A percentile compares a stretch with the other conserved stretches of the same genome.
Evolutionary conservation across 2,113 vertebrate species (phyloP).

Genomic region (Reinhardtius hippoglossoides): DNA sequence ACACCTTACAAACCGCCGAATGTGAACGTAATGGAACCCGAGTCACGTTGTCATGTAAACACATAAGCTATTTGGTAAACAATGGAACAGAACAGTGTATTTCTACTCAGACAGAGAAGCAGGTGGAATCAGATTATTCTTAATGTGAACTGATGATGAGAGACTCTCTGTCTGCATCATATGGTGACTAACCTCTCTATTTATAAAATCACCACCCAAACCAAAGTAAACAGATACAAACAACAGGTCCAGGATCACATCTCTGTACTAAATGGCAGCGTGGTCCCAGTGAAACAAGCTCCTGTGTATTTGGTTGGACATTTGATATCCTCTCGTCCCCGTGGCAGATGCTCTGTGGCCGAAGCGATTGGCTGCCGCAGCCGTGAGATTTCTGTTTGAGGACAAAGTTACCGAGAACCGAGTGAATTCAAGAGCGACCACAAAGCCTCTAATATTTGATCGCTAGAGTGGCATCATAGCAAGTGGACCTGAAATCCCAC

Average conservation of each 20-base stretch:
- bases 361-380: background rate
- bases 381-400: no score
- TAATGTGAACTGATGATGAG: background rate
- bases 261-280: constrained; percentile 13
- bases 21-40: background rate
- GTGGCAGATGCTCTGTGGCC: constrained; percentile 35
- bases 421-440: constrained; percentile 16
- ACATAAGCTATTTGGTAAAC: background rate
- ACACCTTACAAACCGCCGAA: no score
- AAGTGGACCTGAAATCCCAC: constrained; percentile 11
- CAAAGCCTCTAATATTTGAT: constrained; percentile 36
- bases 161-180: constrained; percentile 8
- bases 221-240: constrained; percentile 34
- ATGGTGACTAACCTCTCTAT: constrained; percentile 21
- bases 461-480: constrained; percentile 13
- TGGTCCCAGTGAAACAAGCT: constrained; percentile 30
- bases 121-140: background rate
- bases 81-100: background rate
- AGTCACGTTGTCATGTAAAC: background rate
- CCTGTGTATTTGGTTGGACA: constrained; percentile 44
- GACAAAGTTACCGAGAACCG: background rate
- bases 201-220: constrained; percentile 32
- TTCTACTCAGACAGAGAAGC: background rate
- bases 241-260: constrained; percentile 33
- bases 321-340: constrained; percentile 12